Conservation (phyloP, 1,140 invertebrate species). For the Aphis craccivora region DNA sequence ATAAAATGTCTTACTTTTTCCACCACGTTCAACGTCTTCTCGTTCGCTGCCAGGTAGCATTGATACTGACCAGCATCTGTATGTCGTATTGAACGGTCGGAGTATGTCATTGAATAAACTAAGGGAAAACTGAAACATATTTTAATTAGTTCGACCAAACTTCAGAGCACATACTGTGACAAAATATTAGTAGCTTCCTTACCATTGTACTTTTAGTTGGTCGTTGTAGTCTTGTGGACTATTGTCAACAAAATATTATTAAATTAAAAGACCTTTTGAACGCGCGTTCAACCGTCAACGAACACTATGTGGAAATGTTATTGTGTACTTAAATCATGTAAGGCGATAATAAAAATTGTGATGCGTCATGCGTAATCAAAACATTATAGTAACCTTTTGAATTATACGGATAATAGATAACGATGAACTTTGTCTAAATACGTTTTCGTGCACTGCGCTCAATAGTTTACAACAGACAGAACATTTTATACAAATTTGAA, state of each 20-base stretch:
- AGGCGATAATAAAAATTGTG: not conserved
- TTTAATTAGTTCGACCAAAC: not conserved
- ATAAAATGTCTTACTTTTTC: slow-evolving; percentile 83
- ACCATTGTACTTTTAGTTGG: not conserved
- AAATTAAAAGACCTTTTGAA: not conserved
- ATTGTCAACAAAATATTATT: not conserved
- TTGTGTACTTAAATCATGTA: no score
- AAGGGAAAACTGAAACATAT: slow-evolving; percentile 39
- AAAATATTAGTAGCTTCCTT: not conserved
- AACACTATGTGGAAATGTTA: not conserved
- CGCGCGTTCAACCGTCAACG: not conserved
- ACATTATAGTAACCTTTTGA: not conserved
- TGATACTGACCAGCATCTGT: slow-evolving; percentile 92
- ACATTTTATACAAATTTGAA: not conserved
- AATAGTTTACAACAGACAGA: not conserved
- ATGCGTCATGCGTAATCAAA: not conserved
- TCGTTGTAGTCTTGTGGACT: not conserved
- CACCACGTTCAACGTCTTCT: slow-evolving; percentile 94
- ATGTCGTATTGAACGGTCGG: slow-evolving; percentile 84
- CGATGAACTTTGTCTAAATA: not conserved
- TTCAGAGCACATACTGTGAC: not conserved
- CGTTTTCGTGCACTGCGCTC: not conserved
- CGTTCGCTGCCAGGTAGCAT: slow-evolving; percentile 94
- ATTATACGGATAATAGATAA: not conserved
- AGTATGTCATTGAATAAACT: slow-evolving; percentile 80